Conservation (phyloP, 2,113 vertebrate genomes). For the Chaetops frenatus region DNA sequence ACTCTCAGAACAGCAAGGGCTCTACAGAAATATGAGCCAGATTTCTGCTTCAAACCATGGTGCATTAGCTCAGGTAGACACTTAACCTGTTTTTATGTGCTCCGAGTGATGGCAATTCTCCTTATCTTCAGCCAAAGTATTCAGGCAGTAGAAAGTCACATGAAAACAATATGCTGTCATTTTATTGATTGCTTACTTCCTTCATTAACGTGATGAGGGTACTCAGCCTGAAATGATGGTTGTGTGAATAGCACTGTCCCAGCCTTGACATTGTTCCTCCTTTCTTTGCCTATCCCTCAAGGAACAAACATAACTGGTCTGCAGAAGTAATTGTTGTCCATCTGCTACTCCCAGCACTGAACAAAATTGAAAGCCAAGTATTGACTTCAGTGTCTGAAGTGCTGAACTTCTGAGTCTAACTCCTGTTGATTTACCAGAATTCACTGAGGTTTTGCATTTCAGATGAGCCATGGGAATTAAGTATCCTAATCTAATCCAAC, state of each 20-base stretch:
- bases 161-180: background rate
- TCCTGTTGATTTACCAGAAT: background rate
- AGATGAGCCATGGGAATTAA: background rate
- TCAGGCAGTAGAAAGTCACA: background rate
- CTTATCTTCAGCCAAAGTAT: background rate
- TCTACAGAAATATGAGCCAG: background rate
- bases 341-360: slow-evolving; percentile 9
- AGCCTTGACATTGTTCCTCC: background rate
- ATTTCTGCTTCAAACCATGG: background rate
- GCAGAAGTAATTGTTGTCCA: background rate
- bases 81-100: background rate
- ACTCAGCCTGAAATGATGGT: background rate
- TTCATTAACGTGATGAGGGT: slow-evolving; percentile 45
- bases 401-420: background rate
- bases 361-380: background rate
- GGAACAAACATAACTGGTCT: background rate
- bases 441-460: background rate
- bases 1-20: background rate
- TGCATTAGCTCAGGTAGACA: background rate
- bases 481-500: background rate
- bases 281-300: background rate
- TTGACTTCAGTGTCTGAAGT: background rate
- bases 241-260: background rate
- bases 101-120: background rate
- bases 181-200: slow-evolving; percentile 37